Evolutionary conservation across 1,140 invertebrate genomes (phyloP), one percentile per base, ranked within the genome.

Genomic region (Drosophila ananassae): DNA sequence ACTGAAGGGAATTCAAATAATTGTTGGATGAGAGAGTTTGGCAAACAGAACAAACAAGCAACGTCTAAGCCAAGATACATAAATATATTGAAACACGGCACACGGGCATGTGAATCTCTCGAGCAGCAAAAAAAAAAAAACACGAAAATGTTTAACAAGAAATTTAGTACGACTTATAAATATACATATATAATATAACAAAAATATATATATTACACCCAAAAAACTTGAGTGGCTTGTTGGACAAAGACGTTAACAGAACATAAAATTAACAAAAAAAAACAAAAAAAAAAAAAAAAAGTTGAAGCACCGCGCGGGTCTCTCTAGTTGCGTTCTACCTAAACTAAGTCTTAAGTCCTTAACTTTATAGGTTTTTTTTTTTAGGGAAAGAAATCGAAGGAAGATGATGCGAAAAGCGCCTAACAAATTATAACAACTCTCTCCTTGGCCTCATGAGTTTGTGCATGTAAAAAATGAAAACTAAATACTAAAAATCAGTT

Each of bases 401-500:
- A 53, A n/a, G 10, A 37, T 48, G 12, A 62, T 39, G 22, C 34
- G 44, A 64, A 53, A 59, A 58, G 47, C 41, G 25, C 10, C 30
- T 60, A 68, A 57, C 53, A 34, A 72, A 44, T 47, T 25, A 62
- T 47, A 64, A 48, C 12, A 69, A 77, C 52, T 69, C 46, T 67
- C 61, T 76, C 63, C 62, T 83, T 80, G 81, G 81, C 81, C 81
- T 80, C 81, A 85, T 84, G 81, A 80, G 81, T 84, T 79, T 85
- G 80, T 85, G 81, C 81, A 85, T 84, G 81, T 84, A 77, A 85
- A 87, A 80, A 85, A 85, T 64, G 39, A 37, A 28, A 55, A 71
- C 56, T 59, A 55, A 13, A 46, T 21, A n/a, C n/a, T n/a, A n/a
- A n/a, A n/a, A n/a, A n/a, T 2, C 47, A 53, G 17, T 30, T 12